These are phyloP conservation scores for Crypturellus undulatus DNA, from an alignment of 2,113 vertebrate species.

Conservation along the genomic window DNA sequence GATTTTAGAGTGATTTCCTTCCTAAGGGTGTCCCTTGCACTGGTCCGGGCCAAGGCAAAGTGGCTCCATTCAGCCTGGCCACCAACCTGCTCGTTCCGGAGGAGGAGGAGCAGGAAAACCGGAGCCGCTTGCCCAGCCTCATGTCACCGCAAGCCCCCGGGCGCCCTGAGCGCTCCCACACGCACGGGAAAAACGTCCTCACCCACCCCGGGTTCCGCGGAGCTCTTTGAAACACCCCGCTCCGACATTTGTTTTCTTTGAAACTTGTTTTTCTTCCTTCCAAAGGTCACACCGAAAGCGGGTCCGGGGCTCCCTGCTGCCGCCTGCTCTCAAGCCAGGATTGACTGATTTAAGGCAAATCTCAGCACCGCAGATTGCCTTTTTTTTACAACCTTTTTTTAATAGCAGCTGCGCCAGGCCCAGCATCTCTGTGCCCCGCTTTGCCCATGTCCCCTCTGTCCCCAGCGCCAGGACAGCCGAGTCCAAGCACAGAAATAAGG, in stretches of 20 bases:
- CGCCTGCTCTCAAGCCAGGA: slow-evolving; percentile 6
- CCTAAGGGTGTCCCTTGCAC: accelerated
- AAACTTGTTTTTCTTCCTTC: slow-evolving; percentile 75
- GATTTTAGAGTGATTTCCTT: neutral
- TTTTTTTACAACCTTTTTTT: neutral
- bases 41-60: neutral
- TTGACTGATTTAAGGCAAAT: slow-evolving; percentile 62
- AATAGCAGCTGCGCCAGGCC: neutral
- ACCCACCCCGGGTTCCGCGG: slow-evolving; percentile 17
- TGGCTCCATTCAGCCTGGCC: accelerated
- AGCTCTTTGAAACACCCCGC: neutral
- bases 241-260: slow-evolving; percentile 55
- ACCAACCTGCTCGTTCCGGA: neutral
- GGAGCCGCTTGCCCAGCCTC: neutral
- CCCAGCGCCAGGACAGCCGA: accelerated
- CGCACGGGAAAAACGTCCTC: neutral
- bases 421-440: neutral
- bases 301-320: slow-evolving; percentile 26
- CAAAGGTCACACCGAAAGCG: slow-evolving; percentile 58
- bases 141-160: neutral
- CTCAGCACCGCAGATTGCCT: neutral
- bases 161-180: slow-evolving; percentile 31
- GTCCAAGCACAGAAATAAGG: neutral
- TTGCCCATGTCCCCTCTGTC: neutral
- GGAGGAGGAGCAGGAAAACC: neutral